Conservation (phyloP, 2,113 vertebrate genomes). For the Falco punctatus region DNA sequence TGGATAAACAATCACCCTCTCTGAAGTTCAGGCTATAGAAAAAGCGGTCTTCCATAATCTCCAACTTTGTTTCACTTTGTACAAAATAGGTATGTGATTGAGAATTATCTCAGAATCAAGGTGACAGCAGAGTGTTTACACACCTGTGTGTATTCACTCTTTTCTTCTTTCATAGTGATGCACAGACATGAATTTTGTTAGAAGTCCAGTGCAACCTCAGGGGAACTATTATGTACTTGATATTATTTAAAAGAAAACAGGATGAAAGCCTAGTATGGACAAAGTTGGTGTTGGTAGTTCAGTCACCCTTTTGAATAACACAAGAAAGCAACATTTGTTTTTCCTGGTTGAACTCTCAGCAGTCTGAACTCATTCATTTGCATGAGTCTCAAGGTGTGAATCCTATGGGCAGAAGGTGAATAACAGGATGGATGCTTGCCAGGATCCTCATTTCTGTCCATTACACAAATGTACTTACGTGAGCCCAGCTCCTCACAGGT, state of each 20-base stretch:
- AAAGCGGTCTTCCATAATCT: neutral
- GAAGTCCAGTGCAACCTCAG: neutral
- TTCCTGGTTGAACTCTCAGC: neutral
- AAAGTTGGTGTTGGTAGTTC: neutral
- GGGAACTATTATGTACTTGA: no score
- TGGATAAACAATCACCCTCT: neutral
- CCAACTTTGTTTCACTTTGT: neutral
- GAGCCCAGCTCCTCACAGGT: neutral
- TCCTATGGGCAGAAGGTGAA: neutral
- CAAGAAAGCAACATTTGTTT: neutral
- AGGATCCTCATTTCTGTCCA: neutral
- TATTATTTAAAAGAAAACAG: neutral
- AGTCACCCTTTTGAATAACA: neutral
- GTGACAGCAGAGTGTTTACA: neutral
- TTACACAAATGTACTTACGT: neutral
- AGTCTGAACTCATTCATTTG: neutral
- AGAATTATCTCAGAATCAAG: neutral
- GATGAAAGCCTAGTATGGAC: neutral
- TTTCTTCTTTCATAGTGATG: neutral
- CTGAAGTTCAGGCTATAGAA: neutral
- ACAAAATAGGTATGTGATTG: neutral
- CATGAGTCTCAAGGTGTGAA: neutral
- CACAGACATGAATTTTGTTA: neutral
- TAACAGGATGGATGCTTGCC: fast-evolving
- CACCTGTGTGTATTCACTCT: neutral